These are phyloP conservation scores for Rhodinocichla rosea DNA, from an alignment of 2,113 vertebrate species.

Conservation along the genomic window DNA sequence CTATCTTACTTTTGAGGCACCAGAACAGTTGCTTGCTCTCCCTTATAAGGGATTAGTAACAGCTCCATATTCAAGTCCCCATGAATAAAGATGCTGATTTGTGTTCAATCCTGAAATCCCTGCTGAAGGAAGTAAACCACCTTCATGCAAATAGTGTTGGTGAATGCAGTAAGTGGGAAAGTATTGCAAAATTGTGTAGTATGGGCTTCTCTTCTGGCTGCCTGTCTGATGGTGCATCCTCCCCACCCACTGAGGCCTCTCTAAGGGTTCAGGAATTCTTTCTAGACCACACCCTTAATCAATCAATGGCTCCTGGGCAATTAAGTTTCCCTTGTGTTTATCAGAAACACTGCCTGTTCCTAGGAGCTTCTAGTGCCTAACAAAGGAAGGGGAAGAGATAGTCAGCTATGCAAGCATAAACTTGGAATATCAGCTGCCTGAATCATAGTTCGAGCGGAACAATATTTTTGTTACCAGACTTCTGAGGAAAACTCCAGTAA, in stretches of 20 bases:
- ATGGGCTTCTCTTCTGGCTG: neutral
- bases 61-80: neutral
- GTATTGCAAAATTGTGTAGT: neutral
- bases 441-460: neutral
- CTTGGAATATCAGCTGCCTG: neutral
- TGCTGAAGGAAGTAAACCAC: neutral
- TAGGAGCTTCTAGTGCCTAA: neutral
- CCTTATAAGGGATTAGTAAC: neutral
- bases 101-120: neutral
- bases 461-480: neutral
- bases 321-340: neutral
- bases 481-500: neutral
- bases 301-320: neutral
- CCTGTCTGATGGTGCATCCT: neutral
- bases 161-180: neutral
- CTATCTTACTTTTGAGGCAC: neutral
- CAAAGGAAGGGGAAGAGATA: neutral
- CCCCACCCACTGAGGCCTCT: accelerated
- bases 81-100: neutral
- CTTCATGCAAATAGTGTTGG: neutral
- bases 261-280: neutral
- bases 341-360: neutral
- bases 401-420: neutral
- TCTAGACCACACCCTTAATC: neutral
- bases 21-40: neutral